Percentiles rank a stretch among this genome's conserved stretches.
phyloP scores from a whole-genome alignment of 2,888 invertebrate species.

The Steinernema scapterisci region DNA sequence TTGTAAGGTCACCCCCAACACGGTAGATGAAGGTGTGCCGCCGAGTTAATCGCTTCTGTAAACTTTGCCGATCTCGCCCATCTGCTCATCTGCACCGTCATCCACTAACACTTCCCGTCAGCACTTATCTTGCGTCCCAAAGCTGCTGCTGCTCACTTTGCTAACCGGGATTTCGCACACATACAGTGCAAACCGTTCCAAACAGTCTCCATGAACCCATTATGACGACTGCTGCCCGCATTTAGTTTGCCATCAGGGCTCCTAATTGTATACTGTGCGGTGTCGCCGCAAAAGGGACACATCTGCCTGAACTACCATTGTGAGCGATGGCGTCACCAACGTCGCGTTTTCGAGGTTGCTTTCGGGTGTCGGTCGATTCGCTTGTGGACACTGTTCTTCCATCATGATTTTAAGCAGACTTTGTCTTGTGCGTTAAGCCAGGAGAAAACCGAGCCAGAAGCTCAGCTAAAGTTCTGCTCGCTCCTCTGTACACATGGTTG shows the following conservation, averaged over 20 bases:
- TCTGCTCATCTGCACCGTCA: slow-evolving; percentile 29
- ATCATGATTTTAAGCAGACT: no score
- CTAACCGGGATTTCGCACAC: neutral
- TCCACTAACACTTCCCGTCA: slow-evolving; percentile 29
- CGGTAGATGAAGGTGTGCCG: slow-evolving; percentile 31
- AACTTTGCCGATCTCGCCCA: slow-evolving; percentile 25
- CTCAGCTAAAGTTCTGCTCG: neutral
- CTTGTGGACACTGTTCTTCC: no score
- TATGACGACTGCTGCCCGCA: slow-evolving; percentile 13
- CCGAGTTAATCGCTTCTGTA: slow-evolving; percentile 33
- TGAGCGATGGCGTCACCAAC: neutral
- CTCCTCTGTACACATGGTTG: neutral
- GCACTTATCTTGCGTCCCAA: neutral
- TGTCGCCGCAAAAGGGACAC: slow-evolving; percentile 6
- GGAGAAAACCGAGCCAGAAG: no score
- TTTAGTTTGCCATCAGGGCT: slow-evolving; percentile 12
- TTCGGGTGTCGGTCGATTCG: neutral
- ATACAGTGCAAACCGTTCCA: neutral
- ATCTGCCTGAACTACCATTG: slow-evolving; percentile 29
- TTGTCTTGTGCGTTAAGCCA: no score
- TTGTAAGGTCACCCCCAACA: slow-evolving; percentile 32
- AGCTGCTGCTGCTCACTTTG: neutral
- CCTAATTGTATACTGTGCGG: slow-evolving; percentile 16
- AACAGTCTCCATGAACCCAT: slow-evolving; percentile 6
- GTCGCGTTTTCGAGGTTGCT: neutral